Evolutionary conservation across 1,140 invertebrate species (phyloP), one percentile per base, ranked within the genome.

Genomic region (Listronotus oregonensis): DNA sequence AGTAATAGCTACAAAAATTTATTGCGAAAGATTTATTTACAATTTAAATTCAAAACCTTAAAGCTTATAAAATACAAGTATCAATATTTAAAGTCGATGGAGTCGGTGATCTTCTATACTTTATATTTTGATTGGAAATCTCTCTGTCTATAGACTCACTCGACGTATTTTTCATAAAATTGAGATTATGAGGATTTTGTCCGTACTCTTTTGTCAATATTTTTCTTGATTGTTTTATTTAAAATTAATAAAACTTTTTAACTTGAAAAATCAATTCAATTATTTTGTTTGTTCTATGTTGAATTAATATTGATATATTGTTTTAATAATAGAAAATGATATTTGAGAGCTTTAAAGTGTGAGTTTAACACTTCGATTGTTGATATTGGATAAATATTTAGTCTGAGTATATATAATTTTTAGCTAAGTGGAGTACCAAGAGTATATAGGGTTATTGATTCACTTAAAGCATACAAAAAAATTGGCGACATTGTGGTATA

Each of bases 111-210:
- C 37, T 47, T 49, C 51, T 43, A 31, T 31, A 12, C 21, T 31
- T 49, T 62, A 62, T 62, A 49, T 62, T 62, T 62, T 62, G 59
- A 62, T 62, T 39, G 49, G 47, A 50, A 62, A 62, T 62, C 59
- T 62, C 49, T 44, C 47, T 62, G 59, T 62, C 59, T 62, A 62
- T 62, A 62, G 59, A 62, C 59, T 52, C 34, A 9, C 71, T 70
- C 66, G 66, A 58, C 66, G 66, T 73, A 75, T 75, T 75, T 75
- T 75, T 71, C 73, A 75, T 72, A 75, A 75, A 73, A 75, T 73
- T 71, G 72, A 73, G 72, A 75, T 75, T 75, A 75, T 74, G 74
- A 69, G 66, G 67, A 66, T 72, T 72, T 55, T 61, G 67, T 70
- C 68, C 71, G 66, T 73, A 69, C 65, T 68, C 69, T 65, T 72